These are phyloP conservation scores for Peromyscus nudipes DNA, from an alignment of 2,797 vertebrate genomes.

Conservation along the genomic window DNA sequence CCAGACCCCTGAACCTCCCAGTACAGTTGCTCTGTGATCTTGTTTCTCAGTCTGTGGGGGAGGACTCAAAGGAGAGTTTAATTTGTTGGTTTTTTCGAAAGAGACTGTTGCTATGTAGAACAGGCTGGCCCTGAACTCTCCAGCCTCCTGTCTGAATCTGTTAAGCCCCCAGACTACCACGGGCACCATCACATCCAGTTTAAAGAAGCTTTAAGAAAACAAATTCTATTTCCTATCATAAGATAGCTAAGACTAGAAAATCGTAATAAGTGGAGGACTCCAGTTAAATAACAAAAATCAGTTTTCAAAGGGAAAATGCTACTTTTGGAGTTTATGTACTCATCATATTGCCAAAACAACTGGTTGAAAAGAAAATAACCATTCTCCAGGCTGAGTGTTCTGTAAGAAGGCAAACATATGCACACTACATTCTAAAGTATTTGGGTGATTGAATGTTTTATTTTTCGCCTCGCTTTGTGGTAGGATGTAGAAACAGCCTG, in stretches of 20 bases:
- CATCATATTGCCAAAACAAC: constrained; percentile 12
- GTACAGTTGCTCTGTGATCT: background rate
- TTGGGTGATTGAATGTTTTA: constrained; percentile 21
- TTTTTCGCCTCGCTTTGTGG: constrained; percentile 56
- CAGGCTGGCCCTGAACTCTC: background rate
- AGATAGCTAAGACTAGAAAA: constrained; percentile 8
- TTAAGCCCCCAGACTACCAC: background rate
- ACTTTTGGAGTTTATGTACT: background rate
- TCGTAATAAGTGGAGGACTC: background rate
- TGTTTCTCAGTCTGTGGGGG: background rate
- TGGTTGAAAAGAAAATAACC: constrained; percentile 54
- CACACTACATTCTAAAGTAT: constrained; percentile 22
- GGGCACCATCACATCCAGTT: background rate
- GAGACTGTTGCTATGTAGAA: background rate
- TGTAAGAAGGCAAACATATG: background rate
- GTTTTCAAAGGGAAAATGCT: constrained; percentile 14
- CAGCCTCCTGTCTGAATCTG: background rate
- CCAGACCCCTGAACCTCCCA: background rate
- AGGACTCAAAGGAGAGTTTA: background rate
- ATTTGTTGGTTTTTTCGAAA: background rate
- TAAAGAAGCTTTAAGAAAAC: constrained; percentile 42
- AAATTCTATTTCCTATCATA: background rate
- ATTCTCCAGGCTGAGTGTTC: constrained; percentile 26
- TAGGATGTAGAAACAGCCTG: constrained; percentile 21
- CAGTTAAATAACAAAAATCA: constrained; percentile 48